Conservation (phyloP, 2,113 vertebrate species). For the Pituophis catenifer region DNA sequence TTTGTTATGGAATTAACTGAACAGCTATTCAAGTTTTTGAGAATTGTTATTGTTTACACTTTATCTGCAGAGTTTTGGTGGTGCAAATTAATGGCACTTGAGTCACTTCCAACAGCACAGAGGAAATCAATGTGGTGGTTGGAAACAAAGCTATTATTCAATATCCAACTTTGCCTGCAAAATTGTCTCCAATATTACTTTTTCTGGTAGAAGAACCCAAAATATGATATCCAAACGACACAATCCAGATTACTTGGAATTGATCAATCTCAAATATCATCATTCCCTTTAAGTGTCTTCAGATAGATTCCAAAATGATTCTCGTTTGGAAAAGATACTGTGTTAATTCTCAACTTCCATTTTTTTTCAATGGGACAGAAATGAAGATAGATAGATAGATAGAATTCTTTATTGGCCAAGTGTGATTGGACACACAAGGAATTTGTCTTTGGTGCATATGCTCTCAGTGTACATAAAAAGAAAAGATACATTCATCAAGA, state of each 20-base stretch:
- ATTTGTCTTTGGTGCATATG: no score
- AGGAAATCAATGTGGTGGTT: not conserved
- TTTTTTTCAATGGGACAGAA: not conserved
- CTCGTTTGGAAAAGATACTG: not conserved
- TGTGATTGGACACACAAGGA: no score
- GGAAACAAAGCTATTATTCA: not conserved
- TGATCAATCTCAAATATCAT: not conserved
- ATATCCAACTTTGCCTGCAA: not conserved
- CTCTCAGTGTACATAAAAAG: no score
- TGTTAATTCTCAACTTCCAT: not conserved
- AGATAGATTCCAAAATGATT: not conserved
- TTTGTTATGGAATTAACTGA: not conserved
- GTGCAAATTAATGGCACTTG: not conserved
- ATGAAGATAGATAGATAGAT: not conserved
- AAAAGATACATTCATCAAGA: no score
- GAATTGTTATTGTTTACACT: not conserved
- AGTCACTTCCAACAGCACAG: not conserved
- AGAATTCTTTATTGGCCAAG: no score
- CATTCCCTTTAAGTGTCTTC: not conserved
- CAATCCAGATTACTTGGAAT: not conserved
- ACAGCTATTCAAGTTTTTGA: not conserved
- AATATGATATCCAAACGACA: not conserved
- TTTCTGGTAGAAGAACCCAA: not conserved
- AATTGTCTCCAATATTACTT: not conserved
- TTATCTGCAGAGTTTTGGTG: not conserved